Conservation (phyloP, 92 coral and sea anemone species). For the Phenganax stokvisi region DNA sequence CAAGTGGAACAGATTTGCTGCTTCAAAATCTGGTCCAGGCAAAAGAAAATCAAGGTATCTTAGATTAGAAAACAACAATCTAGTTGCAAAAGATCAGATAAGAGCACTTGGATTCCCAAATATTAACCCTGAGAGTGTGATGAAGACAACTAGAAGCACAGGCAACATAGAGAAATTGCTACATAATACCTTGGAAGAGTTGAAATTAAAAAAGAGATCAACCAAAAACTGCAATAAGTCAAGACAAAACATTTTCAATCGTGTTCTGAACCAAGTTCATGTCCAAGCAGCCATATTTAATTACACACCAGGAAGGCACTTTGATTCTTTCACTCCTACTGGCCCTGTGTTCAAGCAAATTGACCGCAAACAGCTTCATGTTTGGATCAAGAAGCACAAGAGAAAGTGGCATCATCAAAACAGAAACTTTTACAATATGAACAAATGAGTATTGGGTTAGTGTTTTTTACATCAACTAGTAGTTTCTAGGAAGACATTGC, state of each 20-base stretch:
- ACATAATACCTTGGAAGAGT: conserved; percentile 44
- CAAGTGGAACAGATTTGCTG: conserved; percentile 58
- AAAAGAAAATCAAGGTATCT: conserved; percentile 49
- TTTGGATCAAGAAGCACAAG: conserved; percentile 14
- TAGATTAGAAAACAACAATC: conserved; percentile 46
- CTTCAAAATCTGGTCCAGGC: conserved; percentile 39
- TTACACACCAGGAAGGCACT: conserved; percentile 22
- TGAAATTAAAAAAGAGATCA: conserved; percentile 28
- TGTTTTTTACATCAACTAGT: too few species aligned
- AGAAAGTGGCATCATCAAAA: conserved; percentile 16
- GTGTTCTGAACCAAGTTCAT: conserved; percentile 26
- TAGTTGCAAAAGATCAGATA: conserved; percentile 46
- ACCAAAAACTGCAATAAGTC: conserved; percentile 44
- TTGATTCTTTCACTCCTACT: conserved; percentile 6
- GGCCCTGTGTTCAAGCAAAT: conserved; percentile 11
- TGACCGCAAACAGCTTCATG: not conserved
- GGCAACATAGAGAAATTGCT: conserved; percentile 46
- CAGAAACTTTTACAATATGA: conserved; percentile 4
- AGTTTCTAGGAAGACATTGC: too few species aligned
- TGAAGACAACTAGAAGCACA: conserved; percentile 41
- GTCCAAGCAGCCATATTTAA: conserved; percentile 3
- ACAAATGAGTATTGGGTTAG: not conserved
- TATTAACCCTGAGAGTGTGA: conserved; percentile 41
- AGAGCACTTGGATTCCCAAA: conserved; percentile 50
- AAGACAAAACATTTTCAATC: not conserved